Conservation (phyloP, 2,797 vertebrate species). For the Galago senegalensis region DNA sequence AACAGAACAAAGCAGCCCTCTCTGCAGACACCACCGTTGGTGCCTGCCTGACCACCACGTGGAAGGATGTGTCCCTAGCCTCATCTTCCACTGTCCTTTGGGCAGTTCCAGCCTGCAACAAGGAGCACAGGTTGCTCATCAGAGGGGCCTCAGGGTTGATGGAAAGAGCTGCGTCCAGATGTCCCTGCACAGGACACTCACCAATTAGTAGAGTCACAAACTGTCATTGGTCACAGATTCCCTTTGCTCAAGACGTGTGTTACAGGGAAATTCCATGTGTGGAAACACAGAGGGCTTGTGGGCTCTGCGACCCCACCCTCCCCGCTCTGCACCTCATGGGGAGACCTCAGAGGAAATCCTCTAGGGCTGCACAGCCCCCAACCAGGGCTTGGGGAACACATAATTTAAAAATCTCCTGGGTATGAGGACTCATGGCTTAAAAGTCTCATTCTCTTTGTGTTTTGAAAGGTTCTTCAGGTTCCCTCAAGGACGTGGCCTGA, state of each 20-base stretch:
- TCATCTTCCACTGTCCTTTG: fast-evolving
- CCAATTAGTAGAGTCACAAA: not conserved
- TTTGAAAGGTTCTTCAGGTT: not conserved
- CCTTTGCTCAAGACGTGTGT: not conserved
- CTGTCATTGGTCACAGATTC: not conserved
- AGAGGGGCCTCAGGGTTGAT: not conserved
- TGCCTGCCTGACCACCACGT: fast-evolving
- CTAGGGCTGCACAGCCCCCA: fast-evolving
- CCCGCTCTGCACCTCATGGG: not conserved
- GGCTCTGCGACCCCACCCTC: fast-evolving
- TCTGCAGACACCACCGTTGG: fast-evolving
- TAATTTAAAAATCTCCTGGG: not conserved
- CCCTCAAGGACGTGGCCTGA: not conserved
- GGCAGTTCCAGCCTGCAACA: too few species aligned
- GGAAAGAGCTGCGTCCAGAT: not conserved
- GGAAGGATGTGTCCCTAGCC: fast-evolving
- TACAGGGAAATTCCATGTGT: fast-evolving
- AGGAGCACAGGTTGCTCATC: not conserved
- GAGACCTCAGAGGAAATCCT: fast-evolving
- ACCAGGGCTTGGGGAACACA: fast-evolving
- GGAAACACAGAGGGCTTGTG: fast-evolving
- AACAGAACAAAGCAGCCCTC: fast-evolving
- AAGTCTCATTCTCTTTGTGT: not conserved
- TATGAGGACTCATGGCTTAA: fast-evolving
- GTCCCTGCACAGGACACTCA: not conserved